Evolutionary conservation across 2,888 invertebrate species (phyloP).

Genomic region (Argyresthia goedartella): DNA sequence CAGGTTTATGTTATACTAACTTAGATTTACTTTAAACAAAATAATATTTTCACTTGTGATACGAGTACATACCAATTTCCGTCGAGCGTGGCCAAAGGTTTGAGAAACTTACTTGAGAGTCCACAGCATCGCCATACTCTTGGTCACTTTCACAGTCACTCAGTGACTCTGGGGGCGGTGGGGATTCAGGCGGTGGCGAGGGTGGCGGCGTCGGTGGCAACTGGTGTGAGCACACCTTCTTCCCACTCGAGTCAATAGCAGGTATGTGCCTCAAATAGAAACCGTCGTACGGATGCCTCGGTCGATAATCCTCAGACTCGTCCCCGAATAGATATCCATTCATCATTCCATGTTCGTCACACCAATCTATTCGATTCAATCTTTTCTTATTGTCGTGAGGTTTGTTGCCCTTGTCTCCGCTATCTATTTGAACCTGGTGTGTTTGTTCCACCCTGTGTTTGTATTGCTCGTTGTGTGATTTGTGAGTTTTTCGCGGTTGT

Average conservation of each 20-base stretch:
- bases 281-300: slow-evolving; percentile 64
- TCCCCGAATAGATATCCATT: slow-evolving; percentile 2
- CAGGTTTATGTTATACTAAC: too few relatives aligned
- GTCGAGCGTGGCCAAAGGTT: background rate
- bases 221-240: slow-evolving; percentile 57
- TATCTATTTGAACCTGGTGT: background rate
- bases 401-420: background rate
- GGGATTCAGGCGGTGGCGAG: slow-evolving; percentile 30
- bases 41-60: background rate
- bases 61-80: background rate
- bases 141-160: slow-evolving; percentile 12
- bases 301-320: slow-evolving; percentile 33
- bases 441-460: background rate
- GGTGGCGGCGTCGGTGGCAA: slow-evolving; percentile 44
- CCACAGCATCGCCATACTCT: background rate
- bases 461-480: background rate
- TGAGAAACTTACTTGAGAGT: slow-evolving; percentile 2
- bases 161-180: slow-evolving; percentile 17
- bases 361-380: slow-evolving; percentile 1
- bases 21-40: too few relatives aligned
- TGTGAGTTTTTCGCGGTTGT: background rate
- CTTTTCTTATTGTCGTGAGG: background rate
- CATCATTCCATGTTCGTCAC: background rate
- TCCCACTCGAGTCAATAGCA: slow-evolving; percentile 47
- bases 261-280: slow-evolving; percentile 55